These are phyloP conservation scores for Coregonus suidteri DNA, from an alignment of 2,797 vertebrate species.

Conservation along the genomic window DNA sequence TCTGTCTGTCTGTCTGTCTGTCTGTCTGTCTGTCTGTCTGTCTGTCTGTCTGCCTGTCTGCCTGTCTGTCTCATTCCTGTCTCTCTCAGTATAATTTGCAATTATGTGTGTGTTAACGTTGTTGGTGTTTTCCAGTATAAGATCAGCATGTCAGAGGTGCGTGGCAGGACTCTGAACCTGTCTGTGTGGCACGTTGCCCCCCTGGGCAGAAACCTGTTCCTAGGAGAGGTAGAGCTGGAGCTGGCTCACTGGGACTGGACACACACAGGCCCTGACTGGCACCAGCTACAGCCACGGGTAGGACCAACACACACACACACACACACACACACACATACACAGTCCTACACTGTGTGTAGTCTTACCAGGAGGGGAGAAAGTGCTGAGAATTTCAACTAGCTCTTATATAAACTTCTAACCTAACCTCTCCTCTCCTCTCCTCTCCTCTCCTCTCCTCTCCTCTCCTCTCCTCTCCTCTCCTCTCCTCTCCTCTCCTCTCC, in stretches of 20 bases:
- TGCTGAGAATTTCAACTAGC: conserved; percentile 70
- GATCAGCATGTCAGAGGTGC: conserved; percentile 80
- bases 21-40: too few species aligned
- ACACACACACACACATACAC: too few species aligned
- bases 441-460: too few species aligned
- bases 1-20: neutral
- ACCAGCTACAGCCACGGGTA: conserved; percentile 87
- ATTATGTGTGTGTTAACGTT: too few species aligned
- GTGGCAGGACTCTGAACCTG: conserved; percentile 85
- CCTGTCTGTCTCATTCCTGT: neutral
- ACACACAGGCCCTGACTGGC: conserved; percentile 79
- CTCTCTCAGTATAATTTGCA: neutral
- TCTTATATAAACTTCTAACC: conserved; percentile 62
- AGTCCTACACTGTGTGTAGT: neutral
- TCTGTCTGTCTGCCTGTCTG: too few species aligned
- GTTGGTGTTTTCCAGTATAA: conserved; percentile 80
- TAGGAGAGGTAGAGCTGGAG: conserved; percentile 89
- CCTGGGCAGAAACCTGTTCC: conserved; percentile 88
- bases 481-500: too few species aligned
- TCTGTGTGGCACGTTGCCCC: conserved; percentile 93
- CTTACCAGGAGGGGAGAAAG: conserved; percentile 39
- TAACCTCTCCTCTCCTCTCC: conserved; percentile 16
- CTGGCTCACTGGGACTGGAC: conserved; percentile 89
- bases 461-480: too few species aligned
- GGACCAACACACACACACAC: conserved; percentile 29